phyloP scores from a whole-genome alignment of 2,797 vertebrate genomes.

The Alca torda region DNA sequence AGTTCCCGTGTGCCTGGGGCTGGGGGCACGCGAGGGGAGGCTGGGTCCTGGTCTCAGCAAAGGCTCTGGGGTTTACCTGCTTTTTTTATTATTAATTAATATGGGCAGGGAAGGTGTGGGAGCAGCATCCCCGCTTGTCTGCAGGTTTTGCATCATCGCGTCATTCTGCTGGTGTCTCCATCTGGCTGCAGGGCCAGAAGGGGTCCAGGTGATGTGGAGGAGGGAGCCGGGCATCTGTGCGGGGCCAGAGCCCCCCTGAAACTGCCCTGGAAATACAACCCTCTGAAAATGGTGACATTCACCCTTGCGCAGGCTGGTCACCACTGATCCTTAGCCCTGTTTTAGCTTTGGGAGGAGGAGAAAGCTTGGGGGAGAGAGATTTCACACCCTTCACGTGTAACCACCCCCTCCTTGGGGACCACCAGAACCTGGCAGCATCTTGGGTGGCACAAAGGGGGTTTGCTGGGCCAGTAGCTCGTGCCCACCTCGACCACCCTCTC shows the following conservation, averaged over 20 bases:
- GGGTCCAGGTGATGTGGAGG: background rate
- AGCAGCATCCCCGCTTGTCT: background rate
- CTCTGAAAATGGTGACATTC: background rate
- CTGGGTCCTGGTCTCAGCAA: accelerated
- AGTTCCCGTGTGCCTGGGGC: accelerated
- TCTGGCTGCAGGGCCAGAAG: background rate
- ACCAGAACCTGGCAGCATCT: background rate
- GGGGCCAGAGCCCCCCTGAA: background rate
- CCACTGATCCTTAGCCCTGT: accelerated
- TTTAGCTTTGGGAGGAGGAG: background rate
- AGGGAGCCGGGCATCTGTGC: background rate
- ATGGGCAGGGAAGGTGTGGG: background rate
- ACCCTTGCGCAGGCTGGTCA: background rate
- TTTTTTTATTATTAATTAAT: background rate
- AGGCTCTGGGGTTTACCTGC: background rate
- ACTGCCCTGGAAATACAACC: background rate
- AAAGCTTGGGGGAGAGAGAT: background rate
- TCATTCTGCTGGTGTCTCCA: accelerated
- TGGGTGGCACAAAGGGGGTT: background rate
- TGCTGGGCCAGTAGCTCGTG: background rate
- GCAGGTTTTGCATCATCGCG: accelerated
- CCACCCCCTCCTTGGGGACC: background rate
- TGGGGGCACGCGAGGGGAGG: background rate
- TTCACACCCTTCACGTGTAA: background rate
- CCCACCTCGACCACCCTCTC: background rate